Evolutionary conservation across 92 coral and sea anemone genomes (phyloP).

Genomic region (Palythoa grandis): DNA sequence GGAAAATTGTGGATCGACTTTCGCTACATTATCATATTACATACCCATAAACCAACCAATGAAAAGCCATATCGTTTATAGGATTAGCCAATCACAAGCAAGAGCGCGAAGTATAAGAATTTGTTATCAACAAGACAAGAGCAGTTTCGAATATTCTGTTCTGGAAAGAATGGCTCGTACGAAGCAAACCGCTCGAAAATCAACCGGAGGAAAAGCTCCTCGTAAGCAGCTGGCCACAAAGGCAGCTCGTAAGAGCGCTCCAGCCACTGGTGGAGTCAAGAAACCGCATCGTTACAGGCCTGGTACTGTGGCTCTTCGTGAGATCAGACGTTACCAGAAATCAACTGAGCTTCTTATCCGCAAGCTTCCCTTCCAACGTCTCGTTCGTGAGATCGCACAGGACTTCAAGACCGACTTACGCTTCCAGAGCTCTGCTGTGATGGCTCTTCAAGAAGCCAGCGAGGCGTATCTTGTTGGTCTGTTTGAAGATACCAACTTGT

Average conservation of each 20-base stretch:
- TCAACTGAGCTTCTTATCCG: not conserved
- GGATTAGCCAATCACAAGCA: slow-evolving; percentile 28
- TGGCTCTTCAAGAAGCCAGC: slow-evolving; percentile 97
- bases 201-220: slow-evolving; percentile 99
- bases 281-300: slow-evolving; percentile 99
- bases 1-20: too few relatives aligned
- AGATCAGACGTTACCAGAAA: slow-evolving; percentile 7
- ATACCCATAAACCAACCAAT: too few relatives aligned
- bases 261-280: slow-evolving; percentile 97
- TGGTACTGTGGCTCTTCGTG: slow-evolving; percentile 82
- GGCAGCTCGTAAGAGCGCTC: slow-evolving; percentile 98
- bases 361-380: not conserved
- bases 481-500: slow-evolving; percentile 99
- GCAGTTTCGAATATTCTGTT: not conserved
- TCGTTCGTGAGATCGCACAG: slow-evolving; percentile 51
- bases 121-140: not conserved
- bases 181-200: slow-evolving; percentile 93
- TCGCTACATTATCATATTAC: too few relatives aligned
- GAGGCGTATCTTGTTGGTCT: slow-evolving; percentile 92
- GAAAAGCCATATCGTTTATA: too few relatives aligned
- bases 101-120: not conserved
- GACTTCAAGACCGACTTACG: not conserved
- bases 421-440: slow-evolving; percentile 92
- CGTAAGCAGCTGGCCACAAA: slow-evolving; percentile 95
- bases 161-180: slow-evolving; percentile 87